Evolutionary conservation across 2,113 vertebrate genomes (phyloP).

Genomic region (Rattus rattus): DNA sequence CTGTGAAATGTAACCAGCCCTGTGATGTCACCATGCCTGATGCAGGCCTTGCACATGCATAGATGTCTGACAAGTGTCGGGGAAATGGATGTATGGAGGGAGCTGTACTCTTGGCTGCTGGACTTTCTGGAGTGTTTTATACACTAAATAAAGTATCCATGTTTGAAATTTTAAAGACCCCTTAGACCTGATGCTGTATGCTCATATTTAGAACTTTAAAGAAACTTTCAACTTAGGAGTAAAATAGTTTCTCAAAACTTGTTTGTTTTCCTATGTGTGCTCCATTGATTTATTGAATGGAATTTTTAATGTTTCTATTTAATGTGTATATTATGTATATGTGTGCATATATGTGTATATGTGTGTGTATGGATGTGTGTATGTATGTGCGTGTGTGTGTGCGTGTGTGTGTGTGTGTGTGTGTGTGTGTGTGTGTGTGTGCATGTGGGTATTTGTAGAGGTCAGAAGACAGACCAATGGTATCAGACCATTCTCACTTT

Average conservation of each 20-base stretch:
- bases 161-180: slow-evolving; percentile 13
- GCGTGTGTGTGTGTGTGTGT: not conserved
- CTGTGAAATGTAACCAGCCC: not conserved
- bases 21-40: not conserved
- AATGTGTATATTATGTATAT: not conserved
- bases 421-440: not conserved
- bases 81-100: not conserved
- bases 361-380: not conserved
- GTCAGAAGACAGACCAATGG: not conserved
- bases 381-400: too few relatives aligned
- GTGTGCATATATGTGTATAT: not conserved
- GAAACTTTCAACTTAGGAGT: not conserved
- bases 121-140: slow-evolving; percentile 19
- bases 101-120: not conserved
- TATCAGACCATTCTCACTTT: not conserved
- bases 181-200: not conserved
- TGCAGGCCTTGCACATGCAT: not conserved
- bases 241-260: slow-evolving; percentile 22
- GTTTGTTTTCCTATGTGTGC: slow-evolving; percentile 24
- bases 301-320: slow-evolving; percentile 6
- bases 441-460: not conserved
- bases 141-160: slow-evolving; percentile 8
- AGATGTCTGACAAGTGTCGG: not conserved
- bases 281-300: slow-evolving; percentile 45
- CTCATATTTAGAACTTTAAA: slow-evolving; percentile 38